Conservation (phyloP, 2,113 vertebrate species). For the Epinephelus lanceolatus region DNA sequence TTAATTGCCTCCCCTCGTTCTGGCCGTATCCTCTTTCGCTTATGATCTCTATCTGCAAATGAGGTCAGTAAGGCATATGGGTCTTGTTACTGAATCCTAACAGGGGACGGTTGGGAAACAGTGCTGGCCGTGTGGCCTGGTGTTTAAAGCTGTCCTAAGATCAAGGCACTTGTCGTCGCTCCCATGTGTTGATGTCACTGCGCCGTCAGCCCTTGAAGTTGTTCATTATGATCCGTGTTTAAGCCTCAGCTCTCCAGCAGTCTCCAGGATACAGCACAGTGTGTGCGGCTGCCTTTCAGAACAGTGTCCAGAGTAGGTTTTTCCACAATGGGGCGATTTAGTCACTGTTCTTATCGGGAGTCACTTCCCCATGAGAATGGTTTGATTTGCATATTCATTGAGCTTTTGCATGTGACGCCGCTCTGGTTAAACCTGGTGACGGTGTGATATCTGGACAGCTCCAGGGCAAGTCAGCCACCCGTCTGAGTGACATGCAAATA, state of each 20-base stretch:
- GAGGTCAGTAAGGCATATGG: conserved; percentile 71
- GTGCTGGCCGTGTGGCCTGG: conserved; percentile 10
- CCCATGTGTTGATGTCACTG: conserved; percentile 46
- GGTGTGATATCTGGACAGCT: conserved; percentile 63
- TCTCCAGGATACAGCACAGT: not conserved
- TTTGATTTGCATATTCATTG: conserved; percentile 67
- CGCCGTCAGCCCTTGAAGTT: conserved; percentile 22
- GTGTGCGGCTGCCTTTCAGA: not conserved
- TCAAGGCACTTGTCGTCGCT: conserved; percentile 35
- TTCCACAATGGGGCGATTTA: conserved; percentile 7
- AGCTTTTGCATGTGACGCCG: conserved; percentile 49
- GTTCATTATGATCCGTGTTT: conserved; percentile 14
- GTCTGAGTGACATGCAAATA: conserved; percentile 82
- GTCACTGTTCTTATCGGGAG: conserved; percentile 35
- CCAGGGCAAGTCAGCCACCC: conserved; percentile 56
- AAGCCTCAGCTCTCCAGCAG: not conserved
- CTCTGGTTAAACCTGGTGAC: conserved; percentile 52
- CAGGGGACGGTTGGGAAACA: conserved; percentile 13
- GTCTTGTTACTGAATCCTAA: conserved; percentile 45
- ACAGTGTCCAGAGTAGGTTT: not conserved
- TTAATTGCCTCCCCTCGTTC: conserved; percentile 70
- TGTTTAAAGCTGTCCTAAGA: conserved; percentile 40
- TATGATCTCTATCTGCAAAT: conserved; percentile 77
- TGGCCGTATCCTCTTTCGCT: conserved; percentile 63
- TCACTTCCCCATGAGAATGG: conserved; percentile 48